Evolutionary conservation across 2,888 invertebrate genomes (phyloP).

Genomic region (Tineola bisselliella): DNA sequence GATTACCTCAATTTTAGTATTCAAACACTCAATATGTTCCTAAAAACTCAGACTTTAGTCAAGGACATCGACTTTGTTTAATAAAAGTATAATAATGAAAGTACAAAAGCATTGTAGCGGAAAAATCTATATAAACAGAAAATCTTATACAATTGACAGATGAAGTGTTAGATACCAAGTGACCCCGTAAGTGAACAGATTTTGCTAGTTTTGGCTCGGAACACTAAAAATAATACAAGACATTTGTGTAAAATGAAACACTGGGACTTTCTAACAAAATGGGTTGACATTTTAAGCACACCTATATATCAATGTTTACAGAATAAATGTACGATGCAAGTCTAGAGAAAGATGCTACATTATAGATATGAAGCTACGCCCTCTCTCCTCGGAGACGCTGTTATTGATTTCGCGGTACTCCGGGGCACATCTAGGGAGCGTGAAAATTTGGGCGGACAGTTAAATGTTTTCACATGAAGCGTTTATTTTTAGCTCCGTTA

Average conservation of each 20-base stretch:
- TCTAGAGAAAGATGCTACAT: background rate
- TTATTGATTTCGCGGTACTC: slow-evolving; percentile 10
- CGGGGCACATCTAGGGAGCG: background rate
- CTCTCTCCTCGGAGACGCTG: slow-evolving; percentile 6
- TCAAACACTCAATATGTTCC: too few relatives aligned
- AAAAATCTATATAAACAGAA: too few relatives aligned
- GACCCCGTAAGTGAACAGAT: background rate
- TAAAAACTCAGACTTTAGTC: too few relatives aligned
- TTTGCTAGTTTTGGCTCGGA: background rate
- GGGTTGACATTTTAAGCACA: background rate
- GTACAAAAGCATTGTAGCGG: too few relatives aligned
- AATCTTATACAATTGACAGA: background rate
- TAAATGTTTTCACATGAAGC: background rate
- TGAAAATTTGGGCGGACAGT: background rate
- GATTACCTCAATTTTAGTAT: too few relatives aligned
- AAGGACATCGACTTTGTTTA: too few relatives aligned
- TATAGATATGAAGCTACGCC: background rate
- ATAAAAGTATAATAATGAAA: too few relatives aligned
- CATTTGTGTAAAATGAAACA: background rate
- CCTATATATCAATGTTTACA: background rate
- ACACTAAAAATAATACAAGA: background rate
- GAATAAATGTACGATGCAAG: slow-evolving; percentile 3
- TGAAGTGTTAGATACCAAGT: background rate
- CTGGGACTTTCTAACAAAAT: background rate
- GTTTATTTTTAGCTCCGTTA: too few relatives aligned